phyloP scores from a whole-genome alignment of 2,797 vertebrate genomes.

The Danionella dracula region DNA sequence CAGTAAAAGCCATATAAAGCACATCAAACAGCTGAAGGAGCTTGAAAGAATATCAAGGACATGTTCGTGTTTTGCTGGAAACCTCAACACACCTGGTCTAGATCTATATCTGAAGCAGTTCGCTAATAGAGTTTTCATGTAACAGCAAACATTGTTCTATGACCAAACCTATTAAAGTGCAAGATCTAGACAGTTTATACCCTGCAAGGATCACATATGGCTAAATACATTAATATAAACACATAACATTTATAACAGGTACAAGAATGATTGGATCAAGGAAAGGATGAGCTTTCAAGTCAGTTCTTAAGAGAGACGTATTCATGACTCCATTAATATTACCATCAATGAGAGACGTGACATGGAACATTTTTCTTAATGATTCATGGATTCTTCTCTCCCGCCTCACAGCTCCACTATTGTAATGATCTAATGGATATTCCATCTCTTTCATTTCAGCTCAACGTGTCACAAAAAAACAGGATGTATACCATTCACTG shows the following conservation, averaged over 20 bases:
- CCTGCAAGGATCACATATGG: not conserved
- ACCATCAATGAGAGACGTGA: conserved; percentile 48
- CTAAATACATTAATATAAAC: not conserved
- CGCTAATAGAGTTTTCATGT: not conserved
- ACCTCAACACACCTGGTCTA: not conserved
- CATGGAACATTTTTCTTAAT: conserved; percentile 50
- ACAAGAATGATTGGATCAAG: too few relatives aligned
- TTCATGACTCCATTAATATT: conserved; percentile 3
- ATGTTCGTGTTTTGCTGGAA: not conserved
- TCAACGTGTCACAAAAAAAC: conserved; percentile 12
- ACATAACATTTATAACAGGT: too few relatives aligned
- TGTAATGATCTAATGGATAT: conserved; percentile 37
- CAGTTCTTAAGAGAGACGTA: not conserved
- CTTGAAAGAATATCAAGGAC: not conserved
- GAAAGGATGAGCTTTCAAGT: too few relatives aligned
- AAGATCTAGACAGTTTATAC: not conserved
- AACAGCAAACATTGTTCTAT: conserved; percentile 3
- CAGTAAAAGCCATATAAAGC: not conserved
- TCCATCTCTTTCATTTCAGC: conserved; percentile 18
- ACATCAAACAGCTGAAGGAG: not conserved
- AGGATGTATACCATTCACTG: conserved; percentile 23
- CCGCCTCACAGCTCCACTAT: conserved; percentile 1
- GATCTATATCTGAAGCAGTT: not conserved
- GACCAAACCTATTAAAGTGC: not conserved
- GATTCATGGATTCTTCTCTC: not conserved